Percentiles rank a stretch among this genome's conserved stretches.
Evolutionary conservation across 2,888 invertebrate genomes (phyloP).

Genomic region (Cataglyphis livida): DNA sequence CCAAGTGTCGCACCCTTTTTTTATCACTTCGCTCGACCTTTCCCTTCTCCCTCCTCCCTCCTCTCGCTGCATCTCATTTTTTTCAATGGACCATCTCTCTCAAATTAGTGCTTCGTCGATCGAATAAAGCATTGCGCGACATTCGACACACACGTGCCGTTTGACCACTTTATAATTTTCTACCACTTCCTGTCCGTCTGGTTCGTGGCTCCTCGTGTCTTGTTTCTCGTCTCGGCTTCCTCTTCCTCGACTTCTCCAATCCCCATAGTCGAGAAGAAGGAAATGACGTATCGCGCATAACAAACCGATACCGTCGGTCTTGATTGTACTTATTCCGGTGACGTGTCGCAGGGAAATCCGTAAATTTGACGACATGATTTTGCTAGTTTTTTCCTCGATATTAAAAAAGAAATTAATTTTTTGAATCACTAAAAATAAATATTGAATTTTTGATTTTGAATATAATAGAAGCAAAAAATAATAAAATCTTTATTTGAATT

Average conservation of each 20-base stretch:
- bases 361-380: background rate
- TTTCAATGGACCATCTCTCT: conserved; percentile 45
- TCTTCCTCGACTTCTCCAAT: conserved; percentile 48
- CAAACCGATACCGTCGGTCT: conserved; percentile 59
- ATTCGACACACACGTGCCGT: conserved; percentile 80
- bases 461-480: background rate
- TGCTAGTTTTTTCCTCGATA: background rate
- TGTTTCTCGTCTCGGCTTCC: conserved; percentile 53
- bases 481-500: background rate
- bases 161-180: conserved; percentile 73
- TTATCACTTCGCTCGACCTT: conserved; percentile 68
- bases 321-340: background rate
- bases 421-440: background rate
- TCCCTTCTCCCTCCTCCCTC: conserved; percentile 10
- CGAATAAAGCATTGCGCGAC: conserved; percentile 61
- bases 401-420: background rate
- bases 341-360: conserved; percentile 2
- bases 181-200: conserved; percentile 62
- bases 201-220: conserved; percentile 30
- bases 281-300: conserved; percentile 79
- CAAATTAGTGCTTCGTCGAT: conserved; percentile 47
- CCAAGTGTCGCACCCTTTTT: conserved; percentile 60
- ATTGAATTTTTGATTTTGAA: background rate
- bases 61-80: conserved; percentile 43
- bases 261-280: conserved; percentile 71